Evolutionary conservation across 2,888 invertebrate species (phyloP).

Genomic region (Pecten maximus): DNA sequence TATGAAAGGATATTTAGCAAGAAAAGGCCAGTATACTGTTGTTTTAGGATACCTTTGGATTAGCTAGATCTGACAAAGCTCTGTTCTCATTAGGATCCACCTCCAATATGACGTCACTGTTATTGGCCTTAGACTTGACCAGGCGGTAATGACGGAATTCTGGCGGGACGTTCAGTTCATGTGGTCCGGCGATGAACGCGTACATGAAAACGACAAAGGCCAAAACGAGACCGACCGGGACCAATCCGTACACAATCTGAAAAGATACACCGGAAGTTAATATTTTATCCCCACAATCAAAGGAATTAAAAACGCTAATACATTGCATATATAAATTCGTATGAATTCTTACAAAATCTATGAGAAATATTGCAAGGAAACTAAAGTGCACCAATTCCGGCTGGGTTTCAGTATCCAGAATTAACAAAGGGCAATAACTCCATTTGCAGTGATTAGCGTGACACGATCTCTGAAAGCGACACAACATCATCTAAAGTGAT

Average conservation of each 20-base stretch:
- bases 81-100: background rate
- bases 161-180: background rate
- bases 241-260: slow-evolving; percentile 70
- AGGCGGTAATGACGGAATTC: background rate
- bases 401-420: too few relatives aligned
- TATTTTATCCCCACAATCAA: background rate
- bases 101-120: background rate
- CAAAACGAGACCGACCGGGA: slow-evolving; percentile 65
- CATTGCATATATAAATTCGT: background rate
- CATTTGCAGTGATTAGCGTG: too few relatives aligned
- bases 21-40: background rate
- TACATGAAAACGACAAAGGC: slow-evolving; percentile 70
- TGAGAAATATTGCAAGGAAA: too few relatives aligned
- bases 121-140: background rate
- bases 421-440: background rate
- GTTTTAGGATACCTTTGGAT: slow-evolving; percentile 22
- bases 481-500: too few relatives aligned
- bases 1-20: too few relatives aligned
- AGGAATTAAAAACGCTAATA: background rate
- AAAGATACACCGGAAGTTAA: background rate
- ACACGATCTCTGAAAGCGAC: too few relatives aligned
- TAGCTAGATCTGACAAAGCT: background rate
- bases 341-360: too few relatives aligned
- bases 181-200: slow-evolving; percentile 69
- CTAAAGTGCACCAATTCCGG: too few relatives aligned